Evolutionary conservation across 2,888 invertebrate species (phyloP).

Genomic region (Acronicta aceris): DNA sequence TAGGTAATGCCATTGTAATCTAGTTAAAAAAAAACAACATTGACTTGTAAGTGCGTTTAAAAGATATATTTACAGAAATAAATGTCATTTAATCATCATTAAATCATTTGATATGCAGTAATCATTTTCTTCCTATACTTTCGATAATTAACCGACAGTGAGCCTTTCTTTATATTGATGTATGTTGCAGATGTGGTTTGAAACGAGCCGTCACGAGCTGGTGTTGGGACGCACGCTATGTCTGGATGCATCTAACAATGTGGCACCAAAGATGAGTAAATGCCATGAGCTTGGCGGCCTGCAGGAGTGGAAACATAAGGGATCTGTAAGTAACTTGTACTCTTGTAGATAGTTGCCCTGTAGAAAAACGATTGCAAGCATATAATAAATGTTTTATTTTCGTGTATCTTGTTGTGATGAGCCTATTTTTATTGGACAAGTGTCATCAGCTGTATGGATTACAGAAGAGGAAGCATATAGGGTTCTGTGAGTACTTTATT

Average conservation of each 20-base stretch:
- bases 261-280: conserved; percentile 93
- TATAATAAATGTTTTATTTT: neutral
- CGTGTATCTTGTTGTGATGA: neutral
- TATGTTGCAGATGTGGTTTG: conserved; percentile 92
- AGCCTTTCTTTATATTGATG: neutral
- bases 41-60: too few relatives aligned
- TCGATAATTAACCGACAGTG: too few relatives aligned
- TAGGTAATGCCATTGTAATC: too few relatives aligned
- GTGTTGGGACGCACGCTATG: conserved; percentile 95
- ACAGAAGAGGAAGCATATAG: neutral
- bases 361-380: neutral
- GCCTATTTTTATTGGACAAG: neutral
- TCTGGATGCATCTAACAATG: conserved; percentile 92
- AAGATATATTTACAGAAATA: too few relatives aligned
- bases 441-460: neutral
- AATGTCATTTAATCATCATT: too few relatives aligned
- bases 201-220: conserved; percentile 95
- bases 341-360: neutral
- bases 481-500: conserved; percentile 1
- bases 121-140: neutral
- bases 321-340: conserved; percentile 83
- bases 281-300: conserved; percentile 97
- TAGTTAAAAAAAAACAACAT: too few relatives aligned
- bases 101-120: too few relatives aligned
- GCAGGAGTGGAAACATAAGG: conserved; percentile 97